Evolutionary conservation across 2,888 invertebrate species (phyloP).

Genomic region (Pseudoips prasinana): DNA sequence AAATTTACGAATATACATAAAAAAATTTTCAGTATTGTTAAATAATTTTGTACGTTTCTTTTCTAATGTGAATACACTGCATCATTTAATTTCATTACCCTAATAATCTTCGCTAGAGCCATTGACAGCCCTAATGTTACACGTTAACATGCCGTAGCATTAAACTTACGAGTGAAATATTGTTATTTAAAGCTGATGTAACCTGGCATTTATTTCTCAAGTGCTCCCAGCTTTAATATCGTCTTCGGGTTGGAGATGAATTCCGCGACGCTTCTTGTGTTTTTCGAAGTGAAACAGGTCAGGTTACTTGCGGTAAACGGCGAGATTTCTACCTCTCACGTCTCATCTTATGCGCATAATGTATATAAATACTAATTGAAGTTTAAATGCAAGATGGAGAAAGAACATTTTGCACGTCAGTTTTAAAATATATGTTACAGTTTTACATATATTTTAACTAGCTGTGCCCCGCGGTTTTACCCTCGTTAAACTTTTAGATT

Average conservation of each 20-base stretch:
- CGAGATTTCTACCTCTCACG: slow-evolving; percentile 20
- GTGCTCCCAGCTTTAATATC: neutral
- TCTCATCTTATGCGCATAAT: slow-evolving; percentile 16
- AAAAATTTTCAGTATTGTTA: no score
- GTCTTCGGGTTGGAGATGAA: slow-evolving; percentile 1
- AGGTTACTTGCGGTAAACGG: slow-evolving; percentile 15
- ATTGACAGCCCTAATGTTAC: no score
- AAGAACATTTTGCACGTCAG: slow-evolving; percentile 1
- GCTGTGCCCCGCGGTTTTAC: no score
- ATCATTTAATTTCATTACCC: no score
- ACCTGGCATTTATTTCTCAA: neutral
- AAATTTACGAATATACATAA: no score
- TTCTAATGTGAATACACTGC: no score
- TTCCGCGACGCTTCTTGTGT: slow-evolving; percentile 12
- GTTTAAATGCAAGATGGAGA: slow-evolving; percentile 11
- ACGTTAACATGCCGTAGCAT: no score
- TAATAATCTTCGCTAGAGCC: no score
- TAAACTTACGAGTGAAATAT: neutral
- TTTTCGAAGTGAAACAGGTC: slow-evolving; percentile 25
- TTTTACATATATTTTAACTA: no score
- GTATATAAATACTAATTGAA: slow-evolving; percentile 24
- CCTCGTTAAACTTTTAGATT: no score
- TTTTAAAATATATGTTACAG: no score
- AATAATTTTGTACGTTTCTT: no score
- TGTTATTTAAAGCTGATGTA: neutral